These are phyloP conservation scores for Cyphomyrmex costatus DNA, from an alignment of 1,140 invertebrate genomes.

Conservation along the genomic window DNA sequence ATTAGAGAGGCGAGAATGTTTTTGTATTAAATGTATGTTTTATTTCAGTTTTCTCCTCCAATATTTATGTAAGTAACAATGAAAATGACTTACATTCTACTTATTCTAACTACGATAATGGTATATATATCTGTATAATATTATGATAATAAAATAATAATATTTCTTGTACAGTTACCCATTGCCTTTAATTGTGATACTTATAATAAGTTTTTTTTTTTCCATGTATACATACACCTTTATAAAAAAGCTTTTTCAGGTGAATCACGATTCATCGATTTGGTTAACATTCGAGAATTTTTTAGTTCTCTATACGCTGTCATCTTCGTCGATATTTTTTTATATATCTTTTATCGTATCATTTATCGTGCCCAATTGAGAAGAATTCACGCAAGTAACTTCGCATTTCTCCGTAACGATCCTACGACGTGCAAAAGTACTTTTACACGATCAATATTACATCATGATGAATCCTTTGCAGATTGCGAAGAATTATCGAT, in stretches of 20 bases:
- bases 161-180: conserved; percentile 83
- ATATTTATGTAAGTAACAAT: conserved; percentile 87
- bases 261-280: conserved; percentile 59
- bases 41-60: conserved; percentile 84
- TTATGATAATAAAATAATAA: conserved; percentile 86
- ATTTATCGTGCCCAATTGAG: neutral
- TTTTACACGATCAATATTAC: neutral
- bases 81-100: conserved; percentile 85
- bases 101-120: conserved; percentile 82
- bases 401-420: neutral
- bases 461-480: neutral
- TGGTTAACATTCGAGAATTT: conserved; percentile 38
- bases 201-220: conserved; percentile 77
- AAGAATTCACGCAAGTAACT: conserved; percentile 1
- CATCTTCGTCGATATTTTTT: neutral
- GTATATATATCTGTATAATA: conserved; percentile 79
- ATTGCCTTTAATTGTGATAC: conserved; percentile 83
- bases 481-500: conserved; percentile 1
- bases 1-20: neutral
- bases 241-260: conserved; percentile 50
- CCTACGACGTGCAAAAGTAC: neutral
- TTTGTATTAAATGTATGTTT: conserved; percentile 86
- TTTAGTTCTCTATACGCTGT: conserved; percentile 7
- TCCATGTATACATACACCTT: conserved; percentile 69
- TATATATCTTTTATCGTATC: neutral